Evolutionary conservation across 37 sponge, comb jelly and placozoan species (phyloP), one percentile per base, ranked within the genome.

Genomic region (Spongilla lacustris): DNA sequence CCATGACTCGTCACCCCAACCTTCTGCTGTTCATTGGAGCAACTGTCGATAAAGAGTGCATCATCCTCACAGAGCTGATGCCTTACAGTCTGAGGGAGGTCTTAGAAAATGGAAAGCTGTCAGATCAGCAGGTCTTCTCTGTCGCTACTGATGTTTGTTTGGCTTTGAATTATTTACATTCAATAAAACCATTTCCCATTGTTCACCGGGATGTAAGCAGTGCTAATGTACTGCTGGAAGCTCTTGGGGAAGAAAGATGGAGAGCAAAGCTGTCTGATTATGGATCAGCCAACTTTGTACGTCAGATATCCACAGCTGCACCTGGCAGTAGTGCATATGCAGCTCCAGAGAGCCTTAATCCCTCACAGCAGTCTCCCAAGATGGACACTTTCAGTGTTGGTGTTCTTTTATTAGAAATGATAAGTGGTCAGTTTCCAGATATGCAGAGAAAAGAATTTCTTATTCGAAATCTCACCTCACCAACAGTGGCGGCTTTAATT

Each of bases 191-290:
- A 29, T 73, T 80, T 13, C 91, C 91, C 22, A 86, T 91, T 35
- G 74, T 91, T 2, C 91, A 91, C 74, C 50, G 91, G 26, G 91
- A 91, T 36, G 76, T 91, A 79, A 91, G 91, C 69, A 91, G 91
- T 49, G 74, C 86, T 68, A 91, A 90, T 74, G 81, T 90, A 10
- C 68, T 90, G 14, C 74, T 90, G 24, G 35, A 79, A 46, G 33
- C 69, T 25, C 38, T 34, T 22, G 78, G 79, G 0, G 28, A 5
- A n/a, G 66, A 25, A 25, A 34, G 10, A 0, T 84, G 85, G 85
- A 24, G 33, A n/a, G 90, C 90, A 22, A 90, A 90, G 38, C 50
- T 90, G 22, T 86, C 84, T 46, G 90, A 90, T 73, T 90, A 74
- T 80, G 90, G 90, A 9, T 84, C 90, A 48, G 90, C 90, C 80